A percentile compares a stretch with the other conserved stretches of the same genome.
phyloP scores from a whole-genome alignment of 2,888 invertebrate genomes.

The Pammene fasciana region DNA sequence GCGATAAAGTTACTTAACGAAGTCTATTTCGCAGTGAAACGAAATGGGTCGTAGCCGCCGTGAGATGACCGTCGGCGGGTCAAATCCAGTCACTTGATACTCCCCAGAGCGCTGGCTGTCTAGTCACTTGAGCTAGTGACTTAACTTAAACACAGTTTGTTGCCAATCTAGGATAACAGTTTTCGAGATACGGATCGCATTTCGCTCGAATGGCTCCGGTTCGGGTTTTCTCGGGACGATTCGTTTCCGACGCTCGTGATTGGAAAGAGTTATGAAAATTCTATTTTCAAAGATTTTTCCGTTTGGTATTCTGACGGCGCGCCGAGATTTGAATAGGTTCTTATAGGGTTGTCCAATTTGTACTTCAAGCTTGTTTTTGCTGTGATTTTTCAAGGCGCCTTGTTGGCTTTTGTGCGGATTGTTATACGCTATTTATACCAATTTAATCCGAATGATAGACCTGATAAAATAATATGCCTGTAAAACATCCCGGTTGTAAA shows the following conservation, averaged over 20 bases:
- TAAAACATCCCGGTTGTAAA: neutral
- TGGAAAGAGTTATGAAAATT: constrained; percentile 41
- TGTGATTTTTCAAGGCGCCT: constrained; percentile 14
- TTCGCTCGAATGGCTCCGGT: constrained; percentile 25
- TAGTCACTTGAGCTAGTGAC: constrained; percentile 38
- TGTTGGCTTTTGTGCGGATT: neutral
- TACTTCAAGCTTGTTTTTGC: constrained; percentile 21
- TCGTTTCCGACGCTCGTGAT: constrained; percentile 35
- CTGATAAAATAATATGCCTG: too few relatives aligned
- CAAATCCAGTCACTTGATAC: constrained; percentile 33
- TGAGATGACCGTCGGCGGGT: constrained; percentile 35
- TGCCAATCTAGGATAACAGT: constrained; percentile 40
- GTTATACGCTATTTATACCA: too few relatives aligned
- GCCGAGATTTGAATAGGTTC: constrained; percentile 37
- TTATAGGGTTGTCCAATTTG: constrained; percentile 37
- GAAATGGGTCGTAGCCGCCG: constrained; percentile 23
- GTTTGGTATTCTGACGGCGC: constrained; percentile 36
- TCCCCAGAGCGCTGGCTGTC: constrained; percentile 36
- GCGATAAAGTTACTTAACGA: constrained; percentile 22
- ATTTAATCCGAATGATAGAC: too few relatives aligned
- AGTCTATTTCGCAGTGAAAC: constrained; percentile 30
- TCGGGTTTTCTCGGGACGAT: constrained; percentile 31
- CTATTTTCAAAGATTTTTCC: constrained; percentile 38
- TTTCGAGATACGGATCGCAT: constrained; percentile 40
- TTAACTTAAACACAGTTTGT: constrained; percentile 41